Evolutionary conservation across 2,888 invertebrate genomes (phyloP), one percentile per base, ranked within the genome.

Genomic region (Limulus polyphemus): DNA sequence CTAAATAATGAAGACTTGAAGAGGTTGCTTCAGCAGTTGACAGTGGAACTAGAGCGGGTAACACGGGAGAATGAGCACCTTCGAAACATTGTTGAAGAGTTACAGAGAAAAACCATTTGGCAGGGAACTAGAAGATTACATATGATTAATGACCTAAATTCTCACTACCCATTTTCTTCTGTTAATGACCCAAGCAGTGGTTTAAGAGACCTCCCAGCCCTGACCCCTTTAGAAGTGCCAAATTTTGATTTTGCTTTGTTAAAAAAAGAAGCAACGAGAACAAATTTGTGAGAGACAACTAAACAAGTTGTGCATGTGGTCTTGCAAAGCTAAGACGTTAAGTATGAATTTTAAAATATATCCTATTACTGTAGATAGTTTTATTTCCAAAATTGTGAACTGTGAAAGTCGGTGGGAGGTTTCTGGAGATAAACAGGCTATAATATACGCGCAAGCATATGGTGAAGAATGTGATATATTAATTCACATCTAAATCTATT

Each of bases 181-280:
- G 54, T 54, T 14, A 14, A 9, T 54, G 17, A 54, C 11, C 9
- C 54, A 17, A 32, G 54, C 9, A 32, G 54, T 11, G 54, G 14
- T 1, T 11, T 1, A 11, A 16, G 14, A 11, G 54, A 54, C 4
- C 32, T 54, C 16, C 54, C 54, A 54, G 54, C 9, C 11, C 14
- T 54, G 2, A 14, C 54, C 13, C 54, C 54, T 13, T 54, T 54
- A 54, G 54, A 54, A n/a, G 16, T 54, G 54, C 54, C 54, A 54
- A 54, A 54, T 54, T 54, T 54, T 3, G 54, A 54, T 54, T 54
- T 13, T 14, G 54, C 9, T 13, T 54, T 32, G 11, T 17, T 54
- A 32, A 54, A 54, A 32, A 54, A 54, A 1, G 16, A 54, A 54
- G 14, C 54, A 54, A 2, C 54, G n/a, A 16, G 3, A 32, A 32